Conservation (phyloP, 2,888 invertebrate species). For the Thecocarcelia acutangulata region DNA sequence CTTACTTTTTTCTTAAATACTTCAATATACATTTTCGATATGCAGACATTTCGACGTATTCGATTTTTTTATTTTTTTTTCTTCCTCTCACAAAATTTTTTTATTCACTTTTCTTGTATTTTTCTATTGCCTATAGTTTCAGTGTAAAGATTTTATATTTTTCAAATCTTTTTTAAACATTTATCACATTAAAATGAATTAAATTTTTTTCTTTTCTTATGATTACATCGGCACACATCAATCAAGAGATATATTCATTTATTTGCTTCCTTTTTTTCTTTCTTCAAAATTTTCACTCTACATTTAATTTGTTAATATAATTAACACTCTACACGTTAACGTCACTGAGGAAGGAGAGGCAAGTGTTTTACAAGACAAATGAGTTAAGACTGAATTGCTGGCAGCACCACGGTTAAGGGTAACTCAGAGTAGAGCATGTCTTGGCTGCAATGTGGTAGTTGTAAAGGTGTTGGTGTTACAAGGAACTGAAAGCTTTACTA, state of each 20-base stretch:
- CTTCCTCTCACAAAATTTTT: slow-evolving; percentile 10
- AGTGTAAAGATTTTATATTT: not conserved
- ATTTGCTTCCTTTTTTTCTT: slow-evolving; percentile 30
- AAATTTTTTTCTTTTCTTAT: not conserved
- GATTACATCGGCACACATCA: slow-evolving; percentile 5
- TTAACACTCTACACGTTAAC: slow-evolving; percentile 60
- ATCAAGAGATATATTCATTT: slow-evolving; percentile 31
- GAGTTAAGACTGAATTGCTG: slow-evolving; percentile 69
- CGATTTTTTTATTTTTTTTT: slow-evolving; percentile 53
- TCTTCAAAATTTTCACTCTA: slow-evolving; percentile 27
- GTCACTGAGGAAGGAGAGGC: slow-evolving; percentile 67
- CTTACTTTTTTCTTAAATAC: slow-evolving; percentile 62
- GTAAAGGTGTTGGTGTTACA: slow-evolving; percentile 24
- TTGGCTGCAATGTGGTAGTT: slow-evolving; percentile 45
- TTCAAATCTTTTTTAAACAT: not conserved
- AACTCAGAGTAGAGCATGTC: slow-evolving; percentile 49
- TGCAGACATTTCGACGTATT: slow-evolving; percentile 61
- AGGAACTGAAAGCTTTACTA: slow-evolving; percentile 39
- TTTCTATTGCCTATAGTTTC: slow-evolving; percentile 15
- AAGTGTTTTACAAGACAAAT: slow-evolving; percentile 71
- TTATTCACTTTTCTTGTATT: slow-evolving; percentile 43
- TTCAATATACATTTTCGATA: slow-evolving; percentile 59
- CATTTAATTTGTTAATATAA: slow-evolving; percentile 57
- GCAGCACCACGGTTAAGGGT: slow-evolving; percentile 60
- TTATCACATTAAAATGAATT: not conserved